These are phyloP conservation scores for Camptogramma bilineatum DNA, from an alignment of 2,888 invertebrate species.

Conservation along the genomic window DNA sequence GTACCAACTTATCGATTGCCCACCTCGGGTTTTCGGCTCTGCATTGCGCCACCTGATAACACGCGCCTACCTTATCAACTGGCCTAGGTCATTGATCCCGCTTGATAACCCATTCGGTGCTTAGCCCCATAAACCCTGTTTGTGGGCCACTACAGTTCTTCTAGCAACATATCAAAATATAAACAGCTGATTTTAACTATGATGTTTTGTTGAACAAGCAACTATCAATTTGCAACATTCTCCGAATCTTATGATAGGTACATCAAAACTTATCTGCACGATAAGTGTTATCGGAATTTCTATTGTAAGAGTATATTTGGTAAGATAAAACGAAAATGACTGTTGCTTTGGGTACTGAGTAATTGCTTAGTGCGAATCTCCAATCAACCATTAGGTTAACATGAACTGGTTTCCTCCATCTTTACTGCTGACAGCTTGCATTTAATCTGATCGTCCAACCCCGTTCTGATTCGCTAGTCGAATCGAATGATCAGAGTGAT, in stretches of 20 bases:
- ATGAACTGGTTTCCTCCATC: too few species aligned
- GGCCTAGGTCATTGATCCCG: slow-evolving; percentile 63
- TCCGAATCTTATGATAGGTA: slow-evolving; percentile 26
- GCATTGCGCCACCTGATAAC: slow-evolving; percentile 80
- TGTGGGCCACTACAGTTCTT: slow-evolving; percentile 19
- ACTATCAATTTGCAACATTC: slow-evolving; percentile 12
- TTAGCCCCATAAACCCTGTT: slow-evolving; percentile 37
- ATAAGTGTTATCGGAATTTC: slow-evolving; percentile 23
- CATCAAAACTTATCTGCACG: slow-evolving; percentile 25
- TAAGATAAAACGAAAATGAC: slow-evolving; percentile 5
- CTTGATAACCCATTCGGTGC: slow-evolving; percentile 59
- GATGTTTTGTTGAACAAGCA: neutral
- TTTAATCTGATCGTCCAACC: slow-evolving; percentile 24
- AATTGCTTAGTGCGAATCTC: neutral
- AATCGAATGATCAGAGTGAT: slow-evolving; percentile 26
- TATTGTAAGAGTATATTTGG: neutral
- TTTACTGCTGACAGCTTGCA: slow-evolving; percentile 13
- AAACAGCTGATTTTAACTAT: slow-evolving; percentile 16
- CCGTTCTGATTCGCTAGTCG: slow-evolving; percentile 9
- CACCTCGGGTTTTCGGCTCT: slow-evolving; percentile 69
- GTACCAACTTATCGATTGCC: slow-evolving; percentile 61
- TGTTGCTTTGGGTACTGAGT: neutral
- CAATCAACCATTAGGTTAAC: neutral
- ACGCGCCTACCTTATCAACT: slow-evolving; percentile 63
- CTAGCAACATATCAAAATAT: slow-evolving; percentile 11